Base-by-base conservation (phyloP, 2,888 invertebrate species). In the Eupithecia subumbrata region DNA sequence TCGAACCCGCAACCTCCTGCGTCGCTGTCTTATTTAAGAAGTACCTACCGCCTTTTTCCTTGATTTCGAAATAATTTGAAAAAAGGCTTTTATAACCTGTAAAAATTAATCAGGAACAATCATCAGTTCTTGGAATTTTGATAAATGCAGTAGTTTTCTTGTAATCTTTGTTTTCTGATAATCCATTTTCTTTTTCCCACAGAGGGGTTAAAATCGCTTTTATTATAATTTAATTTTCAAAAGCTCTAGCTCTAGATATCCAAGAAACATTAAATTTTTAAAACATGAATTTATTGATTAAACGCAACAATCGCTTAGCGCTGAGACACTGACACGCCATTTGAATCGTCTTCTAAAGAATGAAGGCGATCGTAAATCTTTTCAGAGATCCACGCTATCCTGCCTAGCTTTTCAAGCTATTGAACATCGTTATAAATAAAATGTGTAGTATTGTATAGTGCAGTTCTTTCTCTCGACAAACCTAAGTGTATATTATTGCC, bases 321-420 rank as follows among this genome's bases (percentile, higher is more conserved):
- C 78, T 78, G 82, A 80, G 78, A 82, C 79, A 70, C 72, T 71
- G 78, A 79, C 76, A 80, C 76, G 79, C 79, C 72, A 83, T 82
- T 83, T 82, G 81, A 82, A 80, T 79, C 78, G 77, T 74, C 78
- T 78, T 76, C 79, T 77, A 79, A 73, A 77, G 75, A 75, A 78
- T 80, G 80, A 79, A 72, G 68, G 79, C 71, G 74, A 81, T 83
- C 82, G 82, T 84, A 82, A 83, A 84, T 84, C 81, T 82, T 73
- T 60, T 25, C 68, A 40, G 70, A 77, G 78, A 80, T 81, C 76
- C 69, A 67, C 76, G 75, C 81, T 78, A 81, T 83, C 79, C 12
- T 25, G 60, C 25, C 60, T 25, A 25, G 77, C 67, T 22, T 78
- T 76, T 71, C 70, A 73, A 56, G 22, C 22, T 56, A 22, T 22